Conservation (phyloP, 2,113 vertebrate genomes). For the Calonectris borealis region DNA sequence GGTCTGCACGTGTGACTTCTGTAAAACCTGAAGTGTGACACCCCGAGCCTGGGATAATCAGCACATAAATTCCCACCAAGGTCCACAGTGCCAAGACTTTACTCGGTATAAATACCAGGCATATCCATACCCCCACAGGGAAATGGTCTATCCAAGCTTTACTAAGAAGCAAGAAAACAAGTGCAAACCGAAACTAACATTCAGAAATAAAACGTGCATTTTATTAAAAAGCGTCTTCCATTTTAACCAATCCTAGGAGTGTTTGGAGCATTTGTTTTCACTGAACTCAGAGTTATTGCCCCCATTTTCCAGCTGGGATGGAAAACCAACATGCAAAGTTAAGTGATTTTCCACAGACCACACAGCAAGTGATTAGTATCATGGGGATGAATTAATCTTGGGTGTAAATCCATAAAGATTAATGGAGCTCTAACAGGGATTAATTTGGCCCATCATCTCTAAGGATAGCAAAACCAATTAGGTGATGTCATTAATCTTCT, state of each 20-base stretch:
- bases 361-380: conserved; percentile 51
- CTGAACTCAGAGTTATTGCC: background rate
- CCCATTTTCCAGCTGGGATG: background rate
- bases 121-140: background rate
- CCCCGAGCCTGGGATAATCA: background rate
- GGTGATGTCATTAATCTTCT: conserved; percentile 58
- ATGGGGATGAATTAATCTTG: conserved; percentile 54
- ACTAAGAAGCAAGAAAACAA: background rate
- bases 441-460: conserved; percentile 63
- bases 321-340: background rate
- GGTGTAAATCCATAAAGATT: conserved; percentile 65
- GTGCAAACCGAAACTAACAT: background rate
- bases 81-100: background rate
- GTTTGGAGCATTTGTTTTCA: background rate
- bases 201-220: background rate
- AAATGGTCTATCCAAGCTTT: background rate
- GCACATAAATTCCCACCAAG: background rate
- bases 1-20: background rate
- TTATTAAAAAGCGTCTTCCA: background rate
- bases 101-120: background rate
- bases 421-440: conserved; percentile 52
- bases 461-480: conserved; percentile 63
- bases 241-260: background rate
- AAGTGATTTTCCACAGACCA: conserved; percentile 57
- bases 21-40: background rate